Conservation (phyloP, 2,113 vertebrate species). For the Varanus komodoensis region DNA sequence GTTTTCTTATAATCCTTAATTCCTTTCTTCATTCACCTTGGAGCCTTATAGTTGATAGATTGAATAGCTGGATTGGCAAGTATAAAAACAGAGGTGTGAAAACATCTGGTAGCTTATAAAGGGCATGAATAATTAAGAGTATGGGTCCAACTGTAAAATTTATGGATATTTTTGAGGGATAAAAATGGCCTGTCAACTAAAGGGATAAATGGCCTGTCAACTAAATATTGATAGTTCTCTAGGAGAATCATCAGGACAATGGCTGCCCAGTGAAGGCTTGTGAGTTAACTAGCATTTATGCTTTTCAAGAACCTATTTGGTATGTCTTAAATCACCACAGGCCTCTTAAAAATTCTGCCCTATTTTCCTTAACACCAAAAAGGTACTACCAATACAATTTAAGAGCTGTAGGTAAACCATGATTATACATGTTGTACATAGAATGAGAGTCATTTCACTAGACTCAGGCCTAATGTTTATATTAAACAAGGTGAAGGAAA, state of each 20-base stretch:
- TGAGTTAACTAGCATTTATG: background rate
- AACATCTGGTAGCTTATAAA: background rate
- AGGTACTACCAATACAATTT: background rate
- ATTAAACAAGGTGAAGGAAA: background rate
- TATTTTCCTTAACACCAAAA: background rate
- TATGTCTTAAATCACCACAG: background rate
- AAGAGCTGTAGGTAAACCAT: background rate
- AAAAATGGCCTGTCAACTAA: background rate
- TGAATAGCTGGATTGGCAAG: background rate
- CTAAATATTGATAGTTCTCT: background rate
- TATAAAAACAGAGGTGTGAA: background rate
- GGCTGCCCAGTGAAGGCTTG: background rate
- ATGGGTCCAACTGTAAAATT: background rate
- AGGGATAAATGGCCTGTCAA: background rate
- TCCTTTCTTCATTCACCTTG: background rate
- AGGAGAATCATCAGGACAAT: background rate
- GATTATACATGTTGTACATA: background rate
- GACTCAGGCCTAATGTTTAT: conserved; percentile 23
- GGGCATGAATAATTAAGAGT: background rate
- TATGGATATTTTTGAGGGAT: background rate
- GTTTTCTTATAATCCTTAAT: background rate
- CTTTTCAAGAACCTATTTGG: conserved; percentile 6
- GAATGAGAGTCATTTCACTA: background rate
- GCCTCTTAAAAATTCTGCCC: background rate
- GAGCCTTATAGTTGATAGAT: background rate